Evolutionary conservation across 2,888 invertebrate species (phyloP).

Genomic region (Trissoscelio sp.): DNA sequence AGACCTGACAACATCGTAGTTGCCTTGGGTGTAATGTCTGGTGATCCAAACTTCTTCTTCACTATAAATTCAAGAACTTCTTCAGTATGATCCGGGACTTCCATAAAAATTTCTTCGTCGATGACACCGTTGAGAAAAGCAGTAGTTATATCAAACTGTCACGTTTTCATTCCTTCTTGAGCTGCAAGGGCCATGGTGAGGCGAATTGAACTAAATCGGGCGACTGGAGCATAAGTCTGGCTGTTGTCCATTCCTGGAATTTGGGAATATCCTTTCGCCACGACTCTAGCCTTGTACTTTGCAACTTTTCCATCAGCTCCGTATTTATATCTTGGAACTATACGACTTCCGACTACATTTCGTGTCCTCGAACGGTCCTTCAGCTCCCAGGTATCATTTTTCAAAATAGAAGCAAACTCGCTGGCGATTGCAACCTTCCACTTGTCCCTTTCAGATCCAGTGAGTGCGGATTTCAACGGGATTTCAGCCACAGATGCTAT

Average conservation of each 20-base stretch:
- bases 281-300: conserved; percentile 12
- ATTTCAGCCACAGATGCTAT: conserved; percentile 3
- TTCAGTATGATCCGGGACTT: neutral
- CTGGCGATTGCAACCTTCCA: conserved; percentile 16
- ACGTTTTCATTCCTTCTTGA: neutral
- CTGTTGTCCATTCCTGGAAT: conserved; percentile 3
- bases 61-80: conserved; percentile 7
- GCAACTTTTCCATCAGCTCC: neutral
- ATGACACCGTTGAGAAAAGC: conserved; percentile 24
- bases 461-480: conserved; percentile 4
- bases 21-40: neutral
- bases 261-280: conserved; percentile 17
- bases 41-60: neutral
- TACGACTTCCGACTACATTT: conserved; percentile 22
- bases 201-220: conserved; percentile 20
- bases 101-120: conserved; percentile 31
- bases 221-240: conserved; percentile 15
- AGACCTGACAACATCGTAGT: neutral
- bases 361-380: conserved; percentile 35
- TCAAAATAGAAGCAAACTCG: conserved; percentile 20
- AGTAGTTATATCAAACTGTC: conserved; percentile 25
- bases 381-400: conserved; percentile 34
- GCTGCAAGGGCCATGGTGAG: conserved; percentile 8
- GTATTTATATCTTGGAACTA: conserved; percentile 10
- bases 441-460: neutral